Percentiles rank a stretch among this genome's conserved stretches.
phyloP scores from a whole-genome alignment of 2,113 vertebrate genomes.

The Setophaga kirtlandii region DNA sequence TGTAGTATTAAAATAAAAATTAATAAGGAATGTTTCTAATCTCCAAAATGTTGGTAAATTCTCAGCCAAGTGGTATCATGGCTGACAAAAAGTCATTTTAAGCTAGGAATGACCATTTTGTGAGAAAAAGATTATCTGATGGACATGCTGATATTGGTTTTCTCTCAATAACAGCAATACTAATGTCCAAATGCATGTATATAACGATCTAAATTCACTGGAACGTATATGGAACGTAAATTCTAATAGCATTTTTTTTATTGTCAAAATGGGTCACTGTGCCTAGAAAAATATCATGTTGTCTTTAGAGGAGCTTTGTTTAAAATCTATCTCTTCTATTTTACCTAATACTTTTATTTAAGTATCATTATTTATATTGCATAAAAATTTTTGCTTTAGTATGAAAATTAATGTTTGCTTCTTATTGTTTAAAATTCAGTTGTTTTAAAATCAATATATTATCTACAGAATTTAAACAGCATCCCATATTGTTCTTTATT shows the following conservation, averaged over 20 bases:
- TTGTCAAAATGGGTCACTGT: background rate
- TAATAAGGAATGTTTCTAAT: background rate
- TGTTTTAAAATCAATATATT: background rate
- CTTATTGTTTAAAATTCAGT: background rate
- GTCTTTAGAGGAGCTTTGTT: background rate
- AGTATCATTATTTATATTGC: background rate
- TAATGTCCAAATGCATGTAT: background rate
- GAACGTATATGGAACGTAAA: background rate
- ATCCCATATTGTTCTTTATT: background rate
- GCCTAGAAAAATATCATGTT: background rate
- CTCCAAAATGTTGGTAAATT: background rate
- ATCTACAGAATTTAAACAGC: background rate
- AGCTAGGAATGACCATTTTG: background rate
- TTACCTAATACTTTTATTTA: background rate
- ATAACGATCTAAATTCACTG: fast-evolving
- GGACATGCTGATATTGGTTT: background rate
- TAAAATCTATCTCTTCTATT: background rate
- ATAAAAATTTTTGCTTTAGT: background rate
- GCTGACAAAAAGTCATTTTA: background rate
- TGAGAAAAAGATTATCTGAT: background rate
- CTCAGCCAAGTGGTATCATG: fast-evolving
- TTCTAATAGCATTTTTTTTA: background rate
- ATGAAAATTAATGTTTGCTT: background rate
- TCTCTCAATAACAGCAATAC: background rate
- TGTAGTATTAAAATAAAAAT: background rate